Conservation (phyloP, 2,888 invertebrate genomes). For the Eucriotettix oculatus region DNA sequence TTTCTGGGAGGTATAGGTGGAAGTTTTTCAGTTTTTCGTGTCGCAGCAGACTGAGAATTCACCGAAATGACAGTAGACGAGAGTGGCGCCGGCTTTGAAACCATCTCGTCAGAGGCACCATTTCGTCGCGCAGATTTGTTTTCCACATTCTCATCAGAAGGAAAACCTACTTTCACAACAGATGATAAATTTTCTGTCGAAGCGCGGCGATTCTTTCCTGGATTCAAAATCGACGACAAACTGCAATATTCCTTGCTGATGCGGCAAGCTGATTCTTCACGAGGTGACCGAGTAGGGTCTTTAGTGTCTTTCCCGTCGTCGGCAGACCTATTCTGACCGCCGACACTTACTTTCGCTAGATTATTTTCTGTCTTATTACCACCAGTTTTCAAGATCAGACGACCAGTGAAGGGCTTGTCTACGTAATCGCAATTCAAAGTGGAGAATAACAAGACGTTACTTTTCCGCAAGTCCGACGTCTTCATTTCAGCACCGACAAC, state of each 20-base stretch:
- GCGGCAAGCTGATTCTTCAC: background rate
- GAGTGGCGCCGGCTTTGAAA: background rate
- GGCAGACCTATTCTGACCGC: background rate
- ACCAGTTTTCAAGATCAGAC: background rate
- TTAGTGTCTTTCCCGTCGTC: background rate
- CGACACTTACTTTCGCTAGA: background rate
- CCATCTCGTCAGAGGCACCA: background rate
- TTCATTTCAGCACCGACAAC: background rate
- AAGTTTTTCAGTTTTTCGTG: background rate
- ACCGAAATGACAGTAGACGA: slow-evolving; percentile 6
- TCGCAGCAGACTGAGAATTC: background rate
- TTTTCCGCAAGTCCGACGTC: background rate
- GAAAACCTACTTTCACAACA: background rate
- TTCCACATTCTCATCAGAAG: background rate
- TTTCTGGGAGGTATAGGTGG: background rate
- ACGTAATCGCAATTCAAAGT: no score
- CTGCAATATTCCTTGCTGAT: background rate
- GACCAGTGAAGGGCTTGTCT: background rate
- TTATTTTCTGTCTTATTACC: background rate
- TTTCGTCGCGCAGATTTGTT: background rate
- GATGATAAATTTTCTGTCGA: no score
- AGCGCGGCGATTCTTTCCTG: no score
- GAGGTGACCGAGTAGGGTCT: background rate
- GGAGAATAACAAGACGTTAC: background rate
- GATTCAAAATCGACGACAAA: slow-evolving; percentile 1